A percentile compares a stretch with the other conserved stretches of the same genome.
phyloP scores from a whole-genome alignment of 2,797 vertebrate species.

The Apogon hyalosoma region DNA sequence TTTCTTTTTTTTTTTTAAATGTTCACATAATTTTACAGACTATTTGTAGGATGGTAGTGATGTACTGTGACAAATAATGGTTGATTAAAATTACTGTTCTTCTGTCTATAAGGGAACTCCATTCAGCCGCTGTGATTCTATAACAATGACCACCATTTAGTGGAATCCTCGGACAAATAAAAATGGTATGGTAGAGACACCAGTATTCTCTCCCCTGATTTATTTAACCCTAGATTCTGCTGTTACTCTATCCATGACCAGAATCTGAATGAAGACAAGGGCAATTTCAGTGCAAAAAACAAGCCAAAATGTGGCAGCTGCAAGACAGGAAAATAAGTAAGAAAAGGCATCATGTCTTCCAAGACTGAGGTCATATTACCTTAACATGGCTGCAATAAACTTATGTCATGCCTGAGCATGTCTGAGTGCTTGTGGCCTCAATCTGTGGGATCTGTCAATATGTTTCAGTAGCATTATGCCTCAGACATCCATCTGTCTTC shows the following conservation, averaged over 20 bases:
- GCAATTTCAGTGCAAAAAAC: background rate
- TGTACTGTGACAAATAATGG: background rate
- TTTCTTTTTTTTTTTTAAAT: background rate
- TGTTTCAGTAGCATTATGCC: conserved; percentile 2
- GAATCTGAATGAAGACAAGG: conserved; percentile 47
- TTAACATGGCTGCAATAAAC: conserved; percentile 22
- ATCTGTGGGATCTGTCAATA: conserved; percentile 15
- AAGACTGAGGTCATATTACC: background rate
- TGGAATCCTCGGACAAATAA: conserved; percentile 1
- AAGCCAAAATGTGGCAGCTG: background rate
- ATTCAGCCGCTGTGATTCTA: conserved; percentile 12
- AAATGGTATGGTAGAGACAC: background rate
- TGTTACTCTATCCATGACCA: conserved; percentile 25
- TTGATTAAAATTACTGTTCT: background rate
- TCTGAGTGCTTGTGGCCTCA: conserved; percentile 3
- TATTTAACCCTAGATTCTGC: conserved; percentile 11
- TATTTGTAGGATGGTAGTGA: background rate
- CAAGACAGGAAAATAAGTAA: conserved; percentile 3
- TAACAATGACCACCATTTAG: conserved; percentile 2
- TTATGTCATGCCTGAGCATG: conserved; percentile 36
- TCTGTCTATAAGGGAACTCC: conserved; percentile 1
- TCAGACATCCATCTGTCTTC: background rate
- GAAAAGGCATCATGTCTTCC: background rate
- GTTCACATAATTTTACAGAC: background rate
- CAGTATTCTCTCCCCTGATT: conserved; percentile 2